Conservation (phyloP, 2,113 vertebrate genomes). For the Saiga tatarica region DNA sequence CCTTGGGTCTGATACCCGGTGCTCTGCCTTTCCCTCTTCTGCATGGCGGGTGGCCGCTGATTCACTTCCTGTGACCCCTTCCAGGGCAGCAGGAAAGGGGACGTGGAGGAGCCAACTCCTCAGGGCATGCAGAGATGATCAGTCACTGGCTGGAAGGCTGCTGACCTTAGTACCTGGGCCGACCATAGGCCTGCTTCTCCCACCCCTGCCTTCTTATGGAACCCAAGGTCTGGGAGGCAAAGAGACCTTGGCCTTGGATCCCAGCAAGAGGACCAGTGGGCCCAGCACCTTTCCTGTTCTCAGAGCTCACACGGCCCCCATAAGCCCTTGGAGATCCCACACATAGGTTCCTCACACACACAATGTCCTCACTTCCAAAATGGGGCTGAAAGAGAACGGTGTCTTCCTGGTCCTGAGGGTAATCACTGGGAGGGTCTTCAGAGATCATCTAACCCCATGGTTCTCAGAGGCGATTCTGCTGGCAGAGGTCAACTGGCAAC, state of each 20-base stretch:
- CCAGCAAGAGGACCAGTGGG: background rate
- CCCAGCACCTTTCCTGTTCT: background rate
- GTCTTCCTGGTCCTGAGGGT: background rate
- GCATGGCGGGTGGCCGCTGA: background rate
- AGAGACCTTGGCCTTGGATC: background rate
- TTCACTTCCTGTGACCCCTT: slow-evolving; percentile 40
- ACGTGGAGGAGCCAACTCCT: background rate
- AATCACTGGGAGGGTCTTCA: background rate
- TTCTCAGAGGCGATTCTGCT: background rate
- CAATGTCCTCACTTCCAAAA: background rate
- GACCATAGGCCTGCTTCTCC: background rate
- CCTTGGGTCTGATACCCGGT: background rate
- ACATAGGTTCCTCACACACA: no score
- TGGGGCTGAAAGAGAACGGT: background rate
- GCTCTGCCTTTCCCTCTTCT: background rate
- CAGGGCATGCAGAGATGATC: background rate
- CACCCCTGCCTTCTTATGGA: background rate
- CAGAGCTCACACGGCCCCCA: background rate
- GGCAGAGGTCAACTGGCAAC: background rate
- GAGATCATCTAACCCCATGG: background rate
- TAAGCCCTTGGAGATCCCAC: background rate
- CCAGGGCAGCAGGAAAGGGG: background rate
- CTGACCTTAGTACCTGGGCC: background rate
- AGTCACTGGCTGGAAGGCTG: background rate
- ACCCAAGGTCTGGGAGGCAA: background rate